Conservation (phyloP, 2,888 invertebrate species). For the Strigamia maritima region DNA sequence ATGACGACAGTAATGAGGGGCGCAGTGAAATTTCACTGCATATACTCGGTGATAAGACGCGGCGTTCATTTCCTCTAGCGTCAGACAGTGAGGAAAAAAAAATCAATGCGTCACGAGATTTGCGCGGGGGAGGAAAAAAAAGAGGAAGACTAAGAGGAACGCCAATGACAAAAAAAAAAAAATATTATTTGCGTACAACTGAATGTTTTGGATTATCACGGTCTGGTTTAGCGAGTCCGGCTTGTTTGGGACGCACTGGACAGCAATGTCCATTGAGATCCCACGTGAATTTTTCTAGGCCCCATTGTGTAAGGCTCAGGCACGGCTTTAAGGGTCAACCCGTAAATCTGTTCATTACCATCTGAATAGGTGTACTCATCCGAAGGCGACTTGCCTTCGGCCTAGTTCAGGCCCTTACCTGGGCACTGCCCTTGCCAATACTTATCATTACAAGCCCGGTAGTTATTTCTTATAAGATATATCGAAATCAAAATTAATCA, state of each 20-base stretch:
- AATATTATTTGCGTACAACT: background rate
- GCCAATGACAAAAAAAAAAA: background rate
- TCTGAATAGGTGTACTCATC: background rate
- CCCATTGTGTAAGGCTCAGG: background rate
- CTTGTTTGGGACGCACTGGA: background rate
- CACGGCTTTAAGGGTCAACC: background rate
- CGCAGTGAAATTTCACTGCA: conserved; percentile 4
- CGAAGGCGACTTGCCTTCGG: background rate
- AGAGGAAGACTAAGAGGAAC: background rate
- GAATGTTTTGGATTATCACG: background rate
- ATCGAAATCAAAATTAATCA: background rate
- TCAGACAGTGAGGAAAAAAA: background rate
- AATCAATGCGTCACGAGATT: conserved; percentile 4
- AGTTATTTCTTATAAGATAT: no score
- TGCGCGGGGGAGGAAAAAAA: conserved; percentile 1
- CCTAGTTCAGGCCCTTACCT: background rate
- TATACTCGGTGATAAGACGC: conserved; percentile 4
- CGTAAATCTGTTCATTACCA: background rate
- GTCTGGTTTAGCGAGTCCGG: background rate
- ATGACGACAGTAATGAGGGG: background rate
- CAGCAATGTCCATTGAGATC: background rate
- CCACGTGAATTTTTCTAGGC: background rate
- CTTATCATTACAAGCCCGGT: background rate
- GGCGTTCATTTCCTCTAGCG: conserved; percentile 4
- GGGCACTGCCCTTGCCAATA: background rate